Conservation (phyloP, 2,113 vertebrate genomes). For the Callionymus lyra region DNA sequence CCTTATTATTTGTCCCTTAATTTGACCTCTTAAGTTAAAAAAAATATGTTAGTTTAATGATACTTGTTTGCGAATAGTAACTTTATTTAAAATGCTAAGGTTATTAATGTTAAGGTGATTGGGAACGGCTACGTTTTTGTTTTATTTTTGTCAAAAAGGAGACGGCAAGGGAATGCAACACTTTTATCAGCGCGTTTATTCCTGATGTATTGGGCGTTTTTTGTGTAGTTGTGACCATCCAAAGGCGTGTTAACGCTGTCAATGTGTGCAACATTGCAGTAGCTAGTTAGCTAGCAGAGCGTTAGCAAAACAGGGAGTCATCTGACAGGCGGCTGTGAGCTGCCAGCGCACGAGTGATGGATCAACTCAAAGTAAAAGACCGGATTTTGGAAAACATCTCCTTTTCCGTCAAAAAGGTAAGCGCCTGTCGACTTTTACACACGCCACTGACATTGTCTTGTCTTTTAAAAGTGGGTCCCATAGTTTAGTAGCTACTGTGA, state of each 20-base stretch:
- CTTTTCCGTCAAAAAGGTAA: constrained; percentile 92
- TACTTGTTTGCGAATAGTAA: no score
- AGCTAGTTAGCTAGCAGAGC: constrained; percentile 5
- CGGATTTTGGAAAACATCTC: constrained; percentile 94
- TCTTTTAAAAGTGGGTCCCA: background rate
- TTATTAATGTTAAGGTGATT: no score
- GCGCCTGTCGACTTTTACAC: constrained; percentile 1
- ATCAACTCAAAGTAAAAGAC: constrained; percentile 90
- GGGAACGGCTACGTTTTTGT: no score
- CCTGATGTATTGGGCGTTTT: background rate
- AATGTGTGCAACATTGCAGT: no score
- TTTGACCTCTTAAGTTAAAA: no score
- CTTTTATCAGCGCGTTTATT: no score
- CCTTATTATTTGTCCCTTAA: no score
- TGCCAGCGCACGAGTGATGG: constrained; percentile 68
- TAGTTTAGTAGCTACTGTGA: background rate
- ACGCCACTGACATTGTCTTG: background rate
- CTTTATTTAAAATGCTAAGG: no score
- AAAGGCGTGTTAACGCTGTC: no score
- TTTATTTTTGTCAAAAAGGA: no score
- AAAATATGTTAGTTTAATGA: no score
- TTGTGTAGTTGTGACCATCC: background rate
- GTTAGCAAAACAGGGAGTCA: constrained; percentile 50
- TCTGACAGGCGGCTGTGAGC: constrained; percentile 57
- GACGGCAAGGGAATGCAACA: no score